A percentile compares a stretch with the other conserved stretches of the same genome.
Conservation (phyloP, 2,888 invertebrate genomes). For the Microplitis deprimator region DNA sequence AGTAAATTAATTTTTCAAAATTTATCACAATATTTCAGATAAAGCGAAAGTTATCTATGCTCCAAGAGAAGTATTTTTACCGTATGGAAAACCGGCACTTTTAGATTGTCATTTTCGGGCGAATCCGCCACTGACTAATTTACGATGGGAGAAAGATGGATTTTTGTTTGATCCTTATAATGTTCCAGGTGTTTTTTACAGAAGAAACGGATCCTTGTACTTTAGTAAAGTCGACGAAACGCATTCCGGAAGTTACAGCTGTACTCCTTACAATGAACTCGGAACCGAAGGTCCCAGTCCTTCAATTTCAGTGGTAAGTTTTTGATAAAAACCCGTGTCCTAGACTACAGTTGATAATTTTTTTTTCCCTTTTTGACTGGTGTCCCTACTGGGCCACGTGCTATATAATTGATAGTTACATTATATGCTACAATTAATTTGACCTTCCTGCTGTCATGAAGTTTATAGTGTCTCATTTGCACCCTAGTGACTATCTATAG, state of each 20-base stretch:
- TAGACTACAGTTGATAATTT: too few species aligned
- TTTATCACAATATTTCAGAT: slow-evolving; percentile 75
- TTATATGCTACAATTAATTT: too few species aligned
- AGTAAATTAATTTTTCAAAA: not conserved
- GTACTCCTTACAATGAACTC: slow-evolving; percentile 91
- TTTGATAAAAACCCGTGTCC: slow-evolving; percentile 7
- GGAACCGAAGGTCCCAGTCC: slow-evolving; percentile 90
- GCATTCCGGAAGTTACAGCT: slow-evolving; percentile 91
- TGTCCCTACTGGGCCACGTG: too few species aligned
- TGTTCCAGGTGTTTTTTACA: slow-evolving; percentile 87
- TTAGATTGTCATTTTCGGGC: slow-evolving; percentile 93
- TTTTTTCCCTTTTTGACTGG: too few species aligned
- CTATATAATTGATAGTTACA: too few species aligned
- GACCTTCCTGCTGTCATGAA: too few species aligned
- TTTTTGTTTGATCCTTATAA: slow-evolving; percentile 92
- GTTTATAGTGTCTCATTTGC: not conserved
- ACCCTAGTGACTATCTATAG: too few species aligned
- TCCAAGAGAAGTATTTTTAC: slow-evolving; percentile 87
- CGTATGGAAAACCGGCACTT: slow-evolving; percentile 85
- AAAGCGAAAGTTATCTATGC: slow-evolving; percentile 93
- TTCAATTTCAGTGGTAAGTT: slow-evolving; percentile 80
- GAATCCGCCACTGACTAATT: slow-evolving; percentile 90
- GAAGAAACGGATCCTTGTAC: slow-evolving; percentile 87
- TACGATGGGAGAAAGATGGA: slow-evolving; percentile 95
- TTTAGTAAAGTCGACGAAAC: slow-evolving; percentile 88